phyloP scores from a whole-genome alignment of 35 echinoderm and acorn worm species.

The Holothuria glaberrima region DNA sequence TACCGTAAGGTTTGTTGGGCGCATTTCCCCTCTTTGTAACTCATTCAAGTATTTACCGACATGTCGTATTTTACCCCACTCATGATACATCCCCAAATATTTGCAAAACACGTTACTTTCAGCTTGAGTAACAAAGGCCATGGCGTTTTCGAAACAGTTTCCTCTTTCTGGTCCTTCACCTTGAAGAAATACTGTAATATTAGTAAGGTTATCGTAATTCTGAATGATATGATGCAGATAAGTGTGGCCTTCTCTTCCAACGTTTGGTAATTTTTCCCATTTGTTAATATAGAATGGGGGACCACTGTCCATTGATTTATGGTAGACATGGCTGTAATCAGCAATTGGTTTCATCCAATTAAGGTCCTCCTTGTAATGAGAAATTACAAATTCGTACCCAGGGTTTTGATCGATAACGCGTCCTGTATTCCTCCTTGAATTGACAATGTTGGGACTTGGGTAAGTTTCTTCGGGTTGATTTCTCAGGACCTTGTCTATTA shows the following conservation, averaged over 20 bases:
- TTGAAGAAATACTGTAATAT: conserved; percentile 42
- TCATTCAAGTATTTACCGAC: too few relatives aligned
- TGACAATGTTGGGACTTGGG: conserved; percentile 53
- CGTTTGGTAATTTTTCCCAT: too few relatives aligned
- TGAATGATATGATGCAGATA: too few relatives aligned
- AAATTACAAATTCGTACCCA: too few relatives aligned
- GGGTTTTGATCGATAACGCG: neutral
- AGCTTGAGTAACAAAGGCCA: neutral
- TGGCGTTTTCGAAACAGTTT: neutral
- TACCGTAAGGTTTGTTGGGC: too few relatives aligned
- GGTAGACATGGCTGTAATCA: conserved; percentile 30
- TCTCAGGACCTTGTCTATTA: conserved; percentile 32
- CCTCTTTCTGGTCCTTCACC: neutral
- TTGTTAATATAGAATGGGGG: conserved; percentile 7
- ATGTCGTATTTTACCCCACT: too few relatives aligned
- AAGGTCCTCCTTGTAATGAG: conserved; percentile 26
- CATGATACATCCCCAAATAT: too few relatives aligned
- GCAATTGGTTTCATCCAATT: conserved; percentile 34
- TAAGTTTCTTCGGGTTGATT: conserved; percentile 42
- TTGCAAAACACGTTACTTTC: neutral
- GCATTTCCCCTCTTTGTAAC: too few relatives aligned
- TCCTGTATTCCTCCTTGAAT: conserved; percentile 23
- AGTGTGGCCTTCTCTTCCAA: too few relatives aligned
- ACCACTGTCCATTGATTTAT: neutral
- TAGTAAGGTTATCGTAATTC: too few relatives aligned